Conservation (phyloP, 2,113 vertebrate species). For the Manacus vitellinus region DNA sequence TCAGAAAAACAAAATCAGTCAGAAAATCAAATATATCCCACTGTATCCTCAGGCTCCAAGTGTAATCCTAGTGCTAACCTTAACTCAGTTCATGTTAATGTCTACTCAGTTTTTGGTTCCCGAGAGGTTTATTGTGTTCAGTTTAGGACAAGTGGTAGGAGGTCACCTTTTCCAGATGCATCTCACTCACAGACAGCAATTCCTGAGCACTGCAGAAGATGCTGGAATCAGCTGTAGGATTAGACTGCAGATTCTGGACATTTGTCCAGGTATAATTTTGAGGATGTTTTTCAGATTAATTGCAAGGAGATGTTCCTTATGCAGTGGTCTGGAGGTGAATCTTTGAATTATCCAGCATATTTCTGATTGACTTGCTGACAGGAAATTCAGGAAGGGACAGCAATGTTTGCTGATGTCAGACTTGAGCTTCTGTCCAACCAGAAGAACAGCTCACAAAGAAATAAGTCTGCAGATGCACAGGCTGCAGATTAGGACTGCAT, state of each 20-base stretch:
- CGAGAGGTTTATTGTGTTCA: not conserved
- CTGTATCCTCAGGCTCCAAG: not conserved
- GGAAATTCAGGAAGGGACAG: not conserved
- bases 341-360: not conserved
- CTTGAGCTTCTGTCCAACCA: not conserved
- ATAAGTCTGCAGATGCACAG: not conserved
- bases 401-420: not conserved
- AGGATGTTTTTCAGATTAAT: not conserved
- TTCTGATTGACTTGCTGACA: not conserved
- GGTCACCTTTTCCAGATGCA: not conserved
- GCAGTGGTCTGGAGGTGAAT: not conserved
- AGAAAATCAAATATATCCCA: not conserved
- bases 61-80: not conserved
- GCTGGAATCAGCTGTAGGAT: not conserved
- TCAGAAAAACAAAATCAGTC: not conserved
- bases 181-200: not conserved
- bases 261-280: not conserved
- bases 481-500: constrained; percentile 31
- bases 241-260: not conserved
- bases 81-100: not conserved
- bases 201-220: not conserved
- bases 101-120: not conserved
- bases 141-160: not conserved
- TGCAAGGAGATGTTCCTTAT: not conserved
- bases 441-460: not conserved